Conservation (phyloP, 2,888 invertebrate species). For the Platynereis dumerilii region DNA sequence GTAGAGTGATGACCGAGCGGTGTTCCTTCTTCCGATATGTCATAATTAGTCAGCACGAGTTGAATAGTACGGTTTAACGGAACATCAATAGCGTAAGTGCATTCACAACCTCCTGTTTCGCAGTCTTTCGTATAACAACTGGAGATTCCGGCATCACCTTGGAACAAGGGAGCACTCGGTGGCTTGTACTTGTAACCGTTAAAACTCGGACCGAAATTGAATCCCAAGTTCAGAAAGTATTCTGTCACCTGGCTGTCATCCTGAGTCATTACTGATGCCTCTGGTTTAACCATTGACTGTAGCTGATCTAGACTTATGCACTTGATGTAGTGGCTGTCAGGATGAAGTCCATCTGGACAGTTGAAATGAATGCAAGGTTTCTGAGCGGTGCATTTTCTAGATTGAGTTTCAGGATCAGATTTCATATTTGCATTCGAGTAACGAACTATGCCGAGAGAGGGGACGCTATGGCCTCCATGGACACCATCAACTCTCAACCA, state of each 20-base stretch:
- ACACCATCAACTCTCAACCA: conserved; percentile 10
- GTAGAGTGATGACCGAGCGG: conserved; percentile 11
- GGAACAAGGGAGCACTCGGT: conserved; percentile 1
- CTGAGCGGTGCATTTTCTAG: background rate
- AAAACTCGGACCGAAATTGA: conserved; percentile 8
- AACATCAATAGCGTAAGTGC: conserved; percentile 7
- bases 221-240: conserved; percentile 13
- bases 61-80: conserved; percentile 12
- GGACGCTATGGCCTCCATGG: background rate
- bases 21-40: background rate
- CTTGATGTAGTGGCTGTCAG: background rate
- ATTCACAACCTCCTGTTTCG: background rate
- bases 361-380: conserved; percentile 8
- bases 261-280: background rate
- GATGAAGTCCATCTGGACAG: conserved; percentile 11
- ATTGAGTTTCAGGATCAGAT: conserved; percentile 2
- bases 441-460: conserved; percentile 3
- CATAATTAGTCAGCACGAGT: conserved; percentile 8
- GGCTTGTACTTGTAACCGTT: background rate
- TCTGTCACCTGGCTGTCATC: conserved; percentile 5
- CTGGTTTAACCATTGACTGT: background rate
- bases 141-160: background rate
- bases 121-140: background rate
- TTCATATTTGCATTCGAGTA: conserved; percentile 1
- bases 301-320: background rate